Evolutionary conservation across 2,113 vertebrate genomes (phyloP), one percentile per base, ranked within the genome.

Genomic region (Eulemur macaco): DNA sequence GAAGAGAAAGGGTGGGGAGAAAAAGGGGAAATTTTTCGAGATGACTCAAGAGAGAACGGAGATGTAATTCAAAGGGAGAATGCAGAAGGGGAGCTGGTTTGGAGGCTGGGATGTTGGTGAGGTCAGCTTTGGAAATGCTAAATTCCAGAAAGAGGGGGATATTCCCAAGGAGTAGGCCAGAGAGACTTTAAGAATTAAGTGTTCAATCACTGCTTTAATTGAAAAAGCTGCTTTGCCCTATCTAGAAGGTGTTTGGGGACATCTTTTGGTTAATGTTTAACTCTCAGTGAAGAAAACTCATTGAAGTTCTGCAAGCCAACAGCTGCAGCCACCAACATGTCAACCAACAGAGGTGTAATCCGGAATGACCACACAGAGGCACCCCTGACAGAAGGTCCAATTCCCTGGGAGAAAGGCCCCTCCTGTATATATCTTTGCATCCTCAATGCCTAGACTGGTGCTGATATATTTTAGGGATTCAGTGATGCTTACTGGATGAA

Each of bases 371-470:
- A 58, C 54, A 58, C n/a, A 0, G 3, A 23, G 66, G 71, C 13
- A 39, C 52, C 18, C 86, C 89, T 25, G 45, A 14, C 1, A 87
- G 90, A 69, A 85, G 78, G 47, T 47, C n/a, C 86, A 31, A 39
- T 18, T 68, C 56, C 27, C 39, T 39, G 39, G 39, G 39, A 39
- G 39, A 39, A 39, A 39, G 39, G 39, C 39, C 39, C 45, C 12
- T 42, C 20, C 14, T 20, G 11, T 18, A 1, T 0, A 3, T 1
- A 45, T 14, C 8, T 58, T 60, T 0, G 10, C 11, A 37, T 29
- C 58, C 42, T 83, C 42, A 13, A 1, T 37, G 27, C 23, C 86
- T 27, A n/a, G 23, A n/a, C 37, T 6, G n/a, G 21, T 25, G 10
- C 47, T 21, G 20, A n/a, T 37, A 27, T 25, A n/a, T 60, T 52